phyloP scores from a whole-genome alignment of 2,797 vertebrate species.

The Selene dorsalis region DNA sequence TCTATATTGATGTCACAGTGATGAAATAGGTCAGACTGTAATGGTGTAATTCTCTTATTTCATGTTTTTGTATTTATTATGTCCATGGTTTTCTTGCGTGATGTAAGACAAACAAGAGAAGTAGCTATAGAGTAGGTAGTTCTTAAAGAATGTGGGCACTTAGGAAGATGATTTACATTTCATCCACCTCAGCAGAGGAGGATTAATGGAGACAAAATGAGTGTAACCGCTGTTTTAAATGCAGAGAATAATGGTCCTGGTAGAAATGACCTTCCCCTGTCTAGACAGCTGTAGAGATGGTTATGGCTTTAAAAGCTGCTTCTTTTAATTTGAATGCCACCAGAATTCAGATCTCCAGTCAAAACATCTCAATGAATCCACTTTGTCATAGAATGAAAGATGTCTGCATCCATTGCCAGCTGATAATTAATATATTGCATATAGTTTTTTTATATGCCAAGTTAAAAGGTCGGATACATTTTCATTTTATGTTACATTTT shows the following conservation, averaged over 20 bases:
- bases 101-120: background rate
- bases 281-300: slow-evolving; percentile 70
- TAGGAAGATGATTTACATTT: slow-evolving; percentile 49
- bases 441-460: no score
- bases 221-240: slow-evolving; percentile 66
- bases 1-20: background rate
- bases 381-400: background rate
- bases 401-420: background rate
- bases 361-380: slow-evolving; percentile 21
- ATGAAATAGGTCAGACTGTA: background rate
- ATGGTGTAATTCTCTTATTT: background rate
- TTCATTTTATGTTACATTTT: no score
- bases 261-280: slow-evolving; percentile 68
- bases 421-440: background rate
- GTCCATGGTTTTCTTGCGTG: background rate
- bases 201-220: slow-evolving; percentile 70
- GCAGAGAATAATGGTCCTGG: slow-evolving; percentile 61
- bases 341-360: slow-evolving; percentile 8
- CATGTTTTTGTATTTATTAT: background rate
- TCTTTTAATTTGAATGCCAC: slow-evolving; percentile 48
- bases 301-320: slow-evolving; percentile 40
- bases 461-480: no score
- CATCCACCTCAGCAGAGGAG: slow-evolving; percentile 35
- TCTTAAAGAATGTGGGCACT: slow-evolving; percentile 22
- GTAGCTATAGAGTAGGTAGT: background rate